A percentile compares a stretch with the other conserved stretches of the same genome.
phyloP scores from a whole-genome alignment of 30 jellyfish, hydroid and myxozoan species.

The Aurelia aurita region DNA sequence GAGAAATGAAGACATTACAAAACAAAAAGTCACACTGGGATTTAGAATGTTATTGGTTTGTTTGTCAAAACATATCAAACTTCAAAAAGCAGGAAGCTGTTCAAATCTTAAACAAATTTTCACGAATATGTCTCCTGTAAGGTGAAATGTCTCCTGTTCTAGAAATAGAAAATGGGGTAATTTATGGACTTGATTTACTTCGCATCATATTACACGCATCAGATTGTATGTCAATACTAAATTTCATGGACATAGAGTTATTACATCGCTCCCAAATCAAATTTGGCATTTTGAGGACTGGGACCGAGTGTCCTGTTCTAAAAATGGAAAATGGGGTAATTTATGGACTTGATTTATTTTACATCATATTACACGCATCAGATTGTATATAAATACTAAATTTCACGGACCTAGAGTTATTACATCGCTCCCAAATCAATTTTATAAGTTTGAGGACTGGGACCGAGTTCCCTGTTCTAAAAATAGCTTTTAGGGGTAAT shows the following conservation, averaged over 20 bases:
- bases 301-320: constrained; percentile 16
- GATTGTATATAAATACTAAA: neutral
- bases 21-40: too few relatives aligned
- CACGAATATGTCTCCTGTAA: too few relatives aligned
- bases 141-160: neutral
- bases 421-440: neutral
- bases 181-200: neutral
- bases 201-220: neutral
- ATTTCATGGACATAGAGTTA: neutral
- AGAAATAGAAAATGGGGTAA: neutral
- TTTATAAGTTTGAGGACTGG: neutral
- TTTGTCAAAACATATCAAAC: too few relatives aligned
- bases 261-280: neutral
- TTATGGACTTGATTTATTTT: neutral
- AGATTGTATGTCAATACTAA: neutral
- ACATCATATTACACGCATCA: neutral
- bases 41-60: too few relatives aligned
- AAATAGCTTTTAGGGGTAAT: too few relatives aligned
- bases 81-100: too few relatives aligned
- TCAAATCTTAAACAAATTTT: too few relatives aligned
- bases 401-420: too few relatives aligned
- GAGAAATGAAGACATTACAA: too few relatives aligned
- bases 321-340: constrained; percentile 5
- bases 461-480: neutral
- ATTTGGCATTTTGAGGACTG: neutral